phyloP scores from a whole-genome alignment of 1,140 invertebrate species.

The Amyelois transitella region DNA sequence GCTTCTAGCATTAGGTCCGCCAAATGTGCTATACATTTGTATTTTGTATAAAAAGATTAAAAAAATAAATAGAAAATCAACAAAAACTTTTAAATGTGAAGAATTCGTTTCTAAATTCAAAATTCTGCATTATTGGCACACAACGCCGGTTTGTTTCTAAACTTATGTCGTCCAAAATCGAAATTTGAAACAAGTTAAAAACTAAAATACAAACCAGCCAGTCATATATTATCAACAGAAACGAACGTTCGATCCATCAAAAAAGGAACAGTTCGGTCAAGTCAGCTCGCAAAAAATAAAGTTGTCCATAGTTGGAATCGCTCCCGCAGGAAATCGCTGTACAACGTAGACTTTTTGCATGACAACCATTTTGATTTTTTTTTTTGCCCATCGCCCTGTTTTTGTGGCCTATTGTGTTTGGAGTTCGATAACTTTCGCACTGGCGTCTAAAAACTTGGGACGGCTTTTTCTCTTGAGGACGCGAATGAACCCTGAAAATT shows the following conservation, averaged over 20 bases:
- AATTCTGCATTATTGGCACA: neutral
- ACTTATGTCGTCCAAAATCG: neutral
- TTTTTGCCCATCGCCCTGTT: neutral
- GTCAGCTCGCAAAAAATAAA: neutral
- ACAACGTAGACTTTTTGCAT: slow-evolving; percentile 16
- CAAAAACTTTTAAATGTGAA: no score
- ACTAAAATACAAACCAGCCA: neutral
- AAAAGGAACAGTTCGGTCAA: neutral
- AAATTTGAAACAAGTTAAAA: neutral
- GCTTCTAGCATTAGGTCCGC: no score
- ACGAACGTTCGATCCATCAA: neutral
- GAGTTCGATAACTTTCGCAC: neutral
- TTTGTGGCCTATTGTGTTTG: neutral
- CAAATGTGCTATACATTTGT: no score
- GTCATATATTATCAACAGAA: neutral
- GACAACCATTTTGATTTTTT: slow-evolving; percentile 17
- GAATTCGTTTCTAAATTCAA: no score
- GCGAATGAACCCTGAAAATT: neutral
- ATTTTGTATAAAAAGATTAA: no score
- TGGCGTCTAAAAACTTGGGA: neutral
- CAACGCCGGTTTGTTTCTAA: neutral
- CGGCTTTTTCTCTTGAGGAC: neutral
- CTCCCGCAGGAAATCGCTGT: slow-evolving; percentile 10
- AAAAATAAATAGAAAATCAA: no score
- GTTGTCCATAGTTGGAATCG: neutral